A percentile compares a stretch with the other conserved stretches of the same genome.
Conservation (phyloP, 1,140 invertebrate genomes). For the Epicauta chinensis region DNA sequence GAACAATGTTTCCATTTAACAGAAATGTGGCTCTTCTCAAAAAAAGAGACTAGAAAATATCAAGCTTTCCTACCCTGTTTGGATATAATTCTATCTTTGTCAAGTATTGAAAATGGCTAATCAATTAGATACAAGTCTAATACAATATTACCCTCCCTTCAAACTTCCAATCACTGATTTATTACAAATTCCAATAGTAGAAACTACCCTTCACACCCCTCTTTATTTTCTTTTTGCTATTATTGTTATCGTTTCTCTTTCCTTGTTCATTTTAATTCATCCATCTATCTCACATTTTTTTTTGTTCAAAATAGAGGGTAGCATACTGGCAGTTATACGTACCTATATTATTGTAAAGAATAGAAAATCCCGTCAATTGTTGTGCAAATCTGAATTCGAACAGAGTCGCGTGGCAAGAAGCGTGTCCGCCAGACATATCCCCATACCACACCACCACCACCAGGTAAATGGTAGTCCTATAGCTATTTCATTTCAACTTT, state of each 20-base stretch:
- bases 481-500: too few species aligned
- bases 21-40: too few species aligned
- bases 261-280: not conserved
- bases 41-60: too few species aligned
- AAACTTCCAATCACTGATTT: constrained; percentile 8
- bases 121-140: constrained; percentile 11
- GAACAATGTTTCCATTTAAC: too few species aligned
- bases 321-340: constrained; percentile 20
- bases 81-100: too few species aligned
- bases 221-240: not conserved
- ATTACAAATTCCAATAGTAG: constrained; percentile 4
- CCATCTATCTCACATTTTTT: not conserved
- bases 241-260: not conserved
- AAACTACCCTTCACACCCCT: not conserved
- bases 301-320: not conserved
- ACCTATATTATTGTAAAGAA: constrained; percentile 9
- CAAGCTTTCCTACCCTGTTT: too few species aligned
- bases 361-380: constrained; percentile 24
- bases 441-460: not conserved
- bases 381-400: constrained; percentile 25
- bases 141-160: constrained; percentile 5
- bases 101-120: not conserved
- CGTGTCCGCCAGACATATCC: constrained; percentile 15
- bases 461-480: too few species aligned
- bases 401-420: constrained; percentile 22